phyloP scores from a whole-genome alignment of 2,113 vertebrate genomes.

The Sardina pilchardus region DNA sequence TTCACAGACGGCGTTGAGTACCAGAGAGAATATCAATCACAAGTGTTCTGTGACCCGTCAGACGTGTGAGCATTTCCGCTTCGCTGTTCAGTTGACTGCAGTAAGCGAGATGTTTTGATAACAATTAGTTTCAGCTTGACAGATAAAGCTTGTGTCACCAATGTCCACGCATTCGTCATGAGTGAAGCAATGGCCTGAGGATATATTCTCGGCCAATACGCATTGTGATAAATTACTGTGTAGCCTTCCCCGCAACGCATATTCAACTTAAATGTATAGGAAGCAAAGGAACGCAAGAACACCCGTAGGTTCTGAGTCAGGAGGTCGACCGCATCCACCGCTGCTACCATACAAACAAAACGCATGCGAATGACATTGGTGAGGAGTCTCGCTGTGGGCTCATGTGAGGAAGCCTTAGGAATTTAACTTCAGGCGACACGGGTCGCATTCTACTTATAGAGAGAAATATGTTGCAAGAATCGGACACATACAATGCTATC shows the following conservation, averaged over 20 bases:
- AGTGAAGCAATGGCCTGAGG: not conserved
- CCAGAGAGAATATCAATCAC: not conserved
- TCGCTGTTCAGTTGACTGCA: not conserved
- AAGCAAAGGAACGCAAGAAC: not conserved
- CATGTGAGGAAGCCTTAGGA: not conserved
- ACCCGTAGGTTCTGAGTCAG: not conserved
- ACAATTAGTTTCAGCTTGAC: not conserved
- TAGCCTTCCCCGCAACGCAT: no score
- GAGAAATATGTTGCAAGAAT: not conserved
- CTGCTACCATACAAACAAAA: not conserved
- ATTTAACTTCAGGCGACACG: not conserved
- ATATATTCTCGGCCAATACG: not conserved
- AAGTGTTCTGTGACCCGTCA: slow-evolving; percentile 1
- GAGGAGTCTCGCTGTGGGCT: not conserved
- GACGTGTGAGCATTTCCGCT: not conserved
- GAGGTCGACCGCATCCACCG: not conserved
- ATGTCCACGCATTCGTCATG: not conserved
- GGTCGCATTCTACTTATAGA: not conserved
- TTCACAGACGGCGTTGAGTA: not conserved
- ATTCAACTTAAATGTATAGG: no score
- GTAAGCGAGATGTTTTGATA: not conserved
- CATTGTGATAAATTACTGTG: not conserved
- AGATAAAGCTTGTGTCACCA: not conserved
- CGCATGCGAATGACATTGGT: not conserved
- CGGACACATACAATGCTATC: not conserved